Evolutionary conservation across 2,113 vertebrate genomes (phyloP), one percentile per base, ranked within the genome.

Genomic region (Gambusia holbrooki): DNA sequence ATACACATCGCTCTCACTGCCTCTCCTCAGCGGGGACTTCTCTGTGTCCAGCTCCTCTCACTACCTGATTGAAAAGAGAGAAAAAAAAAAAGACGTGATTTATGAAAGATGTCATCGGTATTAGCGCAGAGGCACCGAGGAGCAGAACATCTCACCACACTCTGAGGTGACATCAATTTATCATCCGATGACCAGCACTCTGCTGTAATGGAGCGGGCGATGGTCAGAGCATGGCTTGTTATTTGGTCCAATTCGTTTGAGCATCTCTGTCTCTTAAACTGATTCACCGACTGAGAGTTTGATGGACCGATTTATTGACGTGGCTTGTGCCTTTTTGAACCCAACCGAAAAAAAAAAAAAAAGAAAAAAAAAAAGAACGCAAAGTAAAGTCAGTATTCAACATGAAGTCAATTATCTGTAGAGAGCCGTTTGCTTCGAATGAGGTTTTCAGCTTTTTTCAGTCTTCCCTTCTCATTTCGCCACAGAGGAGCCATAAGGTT

Each of bases 41-140:
- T 35, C 14, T 48, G 81, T 63, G 64, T 77, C 70, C 62, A n/a
- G 40, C 6, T 17, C 64, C 62, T 42, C 42, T 33, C 69, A 40
- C 66, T 51, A 42, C 71, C 78, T 73, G 71, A 72, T 84, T 83
- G 76, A 71, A 73, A 62, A 72, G 82, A 74, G 81, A 81, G n/a
- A 80, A 71, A 22, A 73, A 71, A 83, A 74, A 84, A 81, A 80
- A 71, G 27, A 73, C 69, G 70, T 85, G 89, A 92, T 87, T 84
- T 81, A 90, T 91, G 84, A 76, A 79, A 82, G 33, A 72, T 83
- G 82, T 81, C 76, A 80, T 71, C 60, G 60, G 74, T 58, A 77
- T 86, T 86, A 79, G 85, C 82, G 71, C 83, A 81, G 62, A 84
- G 84, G 69, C 78, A 67, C 69, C 62, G 79, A 74, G 69, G 79